Conservation (phyloP, 2,888 invertebrate species). For the Embidobia sp. region DNA sequence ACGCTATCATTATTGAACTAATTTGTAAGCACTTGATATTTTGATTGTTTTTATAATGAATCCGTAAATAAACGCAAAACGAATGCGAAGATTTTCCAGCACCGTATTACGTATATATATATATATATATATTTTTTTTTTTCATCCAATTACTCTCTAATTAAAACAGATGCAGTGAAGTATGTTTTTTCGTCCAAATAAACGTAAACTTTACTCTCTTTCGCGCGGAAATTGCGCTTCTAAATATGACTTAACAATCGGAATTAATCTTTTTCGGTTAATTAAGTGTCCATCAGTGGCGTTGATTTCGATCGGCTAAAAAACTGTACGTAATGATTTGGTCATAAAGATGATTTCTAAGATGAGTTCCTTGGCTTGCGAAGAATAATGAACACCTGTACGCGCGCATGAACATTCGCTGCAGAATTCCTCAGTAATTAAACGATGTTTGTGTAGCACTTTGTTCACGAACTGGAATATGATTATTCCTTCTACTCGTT, state of each 20-base stretch:
- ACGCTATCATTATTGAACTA: background rate
- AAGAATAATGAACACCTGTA: slow-evolving; percentile 47
- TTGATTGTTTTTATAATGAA: background rate
- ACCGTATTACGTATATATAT: too few relatives aligned
- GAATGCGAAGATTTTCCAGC: too few relatives aligned
- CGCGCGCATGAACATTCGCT: slow-evolving; percentile 27
- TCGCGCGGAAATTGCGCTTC: too few relatives aligned
- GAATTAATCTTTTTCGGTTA: too few relatives aligned
- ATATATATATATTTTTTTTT: too few relatives aligned
- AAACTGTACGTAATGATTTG: slow-evolving; percentile 7
- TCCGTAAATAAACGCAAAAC: background rate
- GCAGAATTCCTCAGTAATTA: slow-evolving; percentile 47
- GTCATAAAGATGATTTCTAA: slow-evolving; percentile 28
- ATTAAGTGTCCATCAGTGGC: slow-evolving; percentile 8
- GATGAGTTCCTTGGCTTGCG: slow-evolving; percentile 5
- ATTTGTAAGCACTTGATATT: background rate
- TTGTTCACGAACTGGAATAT: slow-evolving; percentile 50
- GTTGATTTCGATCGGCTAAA: background rate
- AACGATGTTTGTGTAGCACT: slow-evolving; percentile 46
- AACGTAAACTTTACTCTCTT: too few relatives aligned
- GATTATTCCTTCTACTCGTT: slow-evolving; percentile 34
- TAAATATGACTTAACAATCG: too few relatives aligned
- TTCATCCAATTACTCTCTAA: too few relatives aligned
- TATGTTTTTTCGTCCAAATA: too few relatives aligned
- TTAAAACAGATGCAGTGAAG: too few relatives aligned